Conservation (phyloP, 2,888 invertebrate genomes). For the Sipunculus nudus region DNA sequence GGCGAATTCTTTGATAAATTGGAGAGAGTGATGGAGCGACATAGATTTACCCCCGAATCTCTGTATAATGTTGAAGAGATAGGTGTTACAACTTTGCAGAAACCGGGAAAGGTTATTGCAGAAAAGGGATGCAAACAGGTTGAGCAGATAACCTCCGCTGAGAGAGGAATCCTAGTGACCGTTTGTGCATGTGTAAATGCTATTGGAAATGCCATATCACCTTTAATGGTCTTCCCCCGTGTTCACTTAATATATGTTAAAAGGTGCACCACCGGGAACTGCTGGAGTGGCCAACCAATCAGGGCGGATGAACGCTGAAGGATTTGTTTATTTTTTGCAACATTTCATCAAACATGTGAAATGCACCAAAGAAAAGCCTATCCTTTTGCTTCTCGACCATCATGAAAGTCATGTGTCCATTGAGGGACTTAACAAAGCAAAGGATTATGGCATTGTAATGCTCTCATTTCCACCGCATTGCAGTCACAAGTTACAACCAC, state of each 20-base stretch:
- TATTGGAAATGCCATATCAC: slow-evolving; percentile 12
- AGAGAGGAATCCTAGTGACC: slow-evolving; percentile 11
- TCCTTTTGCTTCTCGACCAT: slow-evolving; percentile 49
- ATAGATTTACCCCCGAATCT: neutral
- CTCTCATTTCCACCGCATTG: slow-evolving; percentile 52
- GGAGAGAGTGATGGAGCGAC: neutral
- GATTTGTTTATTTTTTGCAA: slow-evolving; percentile 26
- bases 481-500: slow-evolving; percentile 64
- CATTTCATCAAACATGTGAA: slow-evolving; percentile 47
- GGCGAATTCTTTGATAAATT: neutral
- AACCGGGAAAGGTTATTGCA: slow-evolving; percentile 10
- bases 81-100: slow-evolving; percentile 9
- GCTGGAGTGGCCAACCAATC: slow-evolving; percentile 9
- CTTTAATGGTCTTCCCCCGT: slow-evolving; percentile 16
- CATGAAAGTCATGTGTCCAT: slow-evolving; percentile 46
- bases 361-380: slow-evolving; percentile 43
- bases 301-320: slow-evolving; percentile 37
- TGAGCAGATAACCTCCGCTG: slow-evolving; percentile 14
- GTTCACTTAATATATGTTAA: slow-evolving; percentile 17
- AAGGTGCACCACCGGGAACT: slow-evolving; percentile 8
- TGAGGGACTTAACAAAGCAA: slow-evolving; percentile 45
- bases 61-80: slow-evolving; percentile 2
- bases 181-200: slow-evolving; percentile 3
- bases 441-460: slow-evolving; percentile 58
- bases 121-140: slow-evolving; percentile 3